phyloP scores from a whole-genome alignment of 1,140 invertebrate genomes.

The Drosophila funebris region DNA sequence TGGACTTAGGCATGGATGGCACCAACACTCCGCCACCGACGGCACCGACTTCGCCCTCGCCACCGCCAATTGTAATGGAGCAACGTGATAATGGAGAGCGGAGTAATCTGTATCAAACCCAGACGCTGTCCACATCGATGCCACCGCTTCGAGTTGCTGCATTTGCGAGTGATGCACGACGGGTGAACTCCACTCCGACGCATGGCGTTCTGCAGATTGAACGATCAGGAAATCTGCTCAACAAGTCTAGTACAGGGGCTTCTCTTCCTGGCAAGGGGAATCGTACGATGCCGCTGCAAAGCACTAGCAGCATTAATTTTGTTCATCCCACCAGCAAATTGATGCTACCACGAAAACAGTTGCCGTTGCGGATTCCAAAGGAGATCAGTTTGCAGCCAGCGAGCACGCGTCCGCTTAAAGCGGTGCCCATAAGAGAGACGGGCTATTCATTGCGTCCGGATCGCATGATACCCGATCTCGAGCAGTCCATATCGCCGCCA shows the following conservation, averaged over 20 bases:
- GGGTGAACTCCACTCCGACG: constrained; percentile 20
- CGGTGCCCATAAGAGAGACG: constrained; percentile 65
- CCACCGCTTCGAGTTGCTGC: constrained; percentile 51
- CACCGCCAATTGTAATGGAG: constrained; percentile 32
- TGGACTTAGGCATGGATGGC: constrained; percentile 63
- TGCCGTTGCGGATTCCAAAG: constrained; percentile 43
- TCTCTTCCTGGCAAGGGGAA: constrained; percentile 2
- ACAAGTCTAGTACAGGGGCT: constrained; percentile 5
- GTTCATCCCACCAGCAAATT: constrained; percentile 64
- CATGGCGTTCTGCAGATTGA: constrained; percentile 61
- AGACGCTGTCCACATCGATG: neutral
- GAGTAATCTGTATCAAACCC: neutral
- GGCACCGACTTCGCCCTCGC: constrained; percentile 65
- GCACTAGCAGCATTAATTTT: constrained; percentile 64
- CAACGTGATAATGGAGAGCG: constrained; percentile 4
- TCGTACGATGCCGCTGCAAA: constrained; percentile 53
- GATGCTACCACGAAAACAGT: constrained; percentile 63
- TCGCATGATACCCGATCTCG: constrained; percentile 65
- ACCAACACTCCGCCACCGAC: constrained; percentile 66
- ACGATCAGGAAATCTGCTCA: constrained; percentile 41
- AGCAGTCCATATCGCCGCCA: constrained; percentile 58
- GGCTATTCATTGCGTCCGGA: constrained; percentile 66
- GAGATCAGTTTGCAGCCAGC: constrained; percentile 57
- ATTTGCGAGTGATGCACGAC: constrained; percentile 49
- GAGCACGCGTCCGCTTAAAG: constrained; percentile 49